These are phyloP conservation scores for Carassius carassius DNA, from an alignment of 2,113 vertebrate species.

Conservation along the genomic window DNA sequence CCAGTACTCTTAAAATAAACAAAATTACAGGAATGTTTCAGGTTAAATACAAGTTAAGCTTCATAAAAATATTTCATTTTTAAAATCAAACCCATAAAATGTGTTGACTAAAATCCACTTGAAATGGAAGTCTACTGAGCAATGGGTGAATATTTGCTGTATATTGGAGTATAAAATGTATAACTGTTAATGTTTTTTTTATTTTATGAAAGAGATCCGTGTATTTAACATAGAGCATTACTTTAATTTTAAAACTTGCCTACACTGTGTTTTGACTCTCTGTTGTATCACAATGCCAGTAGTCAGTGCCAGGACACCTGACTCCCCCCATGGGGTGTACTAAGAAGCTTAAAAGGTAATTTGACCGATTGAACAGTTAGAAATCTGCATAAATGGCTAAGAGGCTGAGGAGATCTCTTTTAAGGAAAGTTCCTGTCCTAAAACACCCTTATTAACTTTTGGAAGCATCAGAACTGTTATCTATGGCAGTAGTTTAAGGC, in stretches of 20 bases:
- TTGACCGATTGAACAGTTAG: neutral
- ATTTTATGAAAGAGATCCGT: neutral
- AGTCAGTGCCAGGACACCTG: slow-evolving; percentile 33
- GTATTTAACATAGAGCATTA: neutral
- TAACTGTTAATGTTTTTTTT: neutral
- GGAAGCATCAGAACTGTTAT: slow-evolving; percentile 23
- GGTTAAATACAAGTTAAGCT: neutral
- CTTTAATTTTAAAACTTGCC: neutral
- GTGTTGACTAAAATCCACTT: neutral
- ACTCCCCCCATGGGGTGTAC: slow-evolving; percentile 48
- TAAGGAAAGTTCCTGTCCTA: slow-evolving; percentile 13
- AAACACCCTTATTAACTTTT: slow-evolving; percentile 34
- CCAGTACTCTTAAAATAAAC: neutral
- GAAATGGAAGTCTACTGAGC: neutral
- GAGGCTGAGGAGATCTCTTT: slow-evolving; percentile 23
- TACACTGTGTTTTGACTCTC: neutral
- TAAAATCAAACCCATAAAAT: neutral
- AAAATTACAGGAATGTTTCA: neutral
- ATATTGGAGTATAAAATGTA: neutral
- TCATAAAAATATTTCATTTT: neutral
- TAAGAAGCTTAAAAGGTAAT: slow-evolving; percentile 40
- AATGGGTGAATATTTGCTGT: neutral
- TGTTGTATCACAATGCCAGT: slow-evolving; percentile 21
- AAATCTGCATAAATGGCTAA: slow-evolving; percentile 44
- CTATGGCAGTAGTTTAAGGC: slow-evolving; percentile 30